Base-by-base conservation (phyloP, 2,888 invertebrate species). In the Syrphus vitripennis region DNA sequence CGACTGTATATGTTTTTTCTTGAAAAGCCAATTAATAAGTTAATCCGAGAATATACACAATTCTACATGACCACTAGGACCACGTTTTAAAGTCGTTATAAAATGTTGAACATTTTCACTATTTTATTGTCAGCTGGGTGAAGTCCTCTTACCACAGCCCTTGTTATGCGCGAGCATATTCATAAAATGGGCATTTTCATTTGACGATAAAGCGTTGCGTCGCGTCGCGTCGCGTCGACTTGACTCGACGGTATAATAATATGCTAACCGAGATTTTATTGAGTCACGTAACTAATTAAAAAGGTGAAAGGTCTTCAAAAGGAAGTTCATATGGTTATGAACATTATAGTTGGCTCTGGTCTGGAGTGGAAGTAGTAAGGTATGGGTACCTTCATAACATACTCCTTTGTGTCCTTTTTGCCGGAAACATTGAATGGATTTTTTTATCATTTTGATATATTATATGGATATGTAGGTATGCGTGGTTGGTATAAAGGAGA, bases 211-310 rank as follows among this genome's bases (percentile, higher is more conserved):
- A 29, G 12, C 31, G 37, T 61, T n/a, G 2, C 2, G n/a, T 14
- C 3, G 50, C 4, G 5, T 12, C 12, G 26, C 61, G n/a, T 31
- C 24, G 24, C 40, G 16, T 37, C 42, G 61, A n/a, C 48, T 21
- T 37, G 19, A 31, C 53, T 1, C 24, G 16, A 26, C 14, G 70
- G 21, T 70, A 34, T 59, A 24, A 42, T 77, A 50, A 61, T 77
- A 57, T 53, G 53, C 40, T 19, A 79, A 70, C 74, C 16, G 76
- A 80, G 86, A 86, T 88, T 86, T 79, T 80, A 87, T 88, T 83
- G 80, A 87, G 87, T 88, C 87, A 88, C 87, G 87, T 88, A 88
- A 87, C 87, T 88, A 88, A 88, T 88, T 88, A 88, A 88, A 87
- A 86, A 82, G 72, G 76, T 80, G 75, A 45, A 80, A 84, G 75